Conservation (phyloP, 2,113 vertebrate genomes). For the Bos javanicus region DNA sequence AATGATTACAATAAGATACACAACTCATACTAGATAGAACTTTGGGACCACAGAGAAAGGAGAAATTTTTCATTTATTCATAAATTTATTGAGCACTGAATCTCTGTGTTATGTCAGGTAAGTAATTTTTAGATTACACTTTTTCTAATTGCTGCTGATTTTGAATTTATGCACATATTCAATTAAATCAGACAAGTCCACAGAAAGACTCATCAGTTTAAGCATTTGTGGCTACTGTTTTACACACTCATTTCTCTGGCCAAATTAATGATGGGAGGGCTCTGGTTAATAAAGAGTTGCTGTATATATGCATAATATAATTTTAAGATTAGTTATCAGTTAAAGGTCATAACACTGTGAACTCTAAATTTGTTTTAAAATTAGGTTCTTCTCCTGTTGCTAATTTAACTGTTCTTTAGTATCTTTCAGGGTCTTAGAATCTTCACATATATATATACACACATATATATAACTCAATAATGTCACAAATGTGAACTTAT, state of each 20-base stretch:
- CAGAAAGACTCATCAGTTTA: neutral
- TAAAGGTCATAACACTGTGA: neutral
- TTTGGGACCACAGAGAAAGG: neutral
- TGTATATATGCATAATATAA: neutral
- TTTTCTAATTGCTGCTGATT: slow-evolving; percentile 14
- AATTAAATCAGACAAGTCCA: neutral
- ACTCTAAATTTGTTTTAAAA: neutral
- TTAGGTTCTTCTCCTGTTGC: neutral
- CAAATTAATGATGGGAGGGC: neutral
- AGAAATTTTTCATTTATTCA: neutral
- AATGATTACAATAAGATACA: neutral
- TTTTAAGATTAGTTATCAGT: neutral
- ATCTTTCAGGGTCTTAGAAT: neutral
- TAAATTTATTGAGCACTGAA: neutral
- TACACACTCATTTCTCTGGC: neutral
- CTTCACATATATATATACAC: neutral
- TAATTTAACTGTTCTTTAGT: neutral
- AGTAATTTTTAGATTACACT: neutral
- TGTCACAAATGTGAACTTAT: neutral
- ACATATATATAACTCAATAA: neutral
- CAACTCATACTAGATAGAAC: neutral
- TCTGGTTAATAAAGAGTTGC: neutral
- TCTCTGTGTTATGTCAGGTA: neutral
- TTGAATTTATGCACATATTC: neutral
- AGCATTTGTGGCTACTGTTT: neutral